Percentiles rank a stretch among this genome's conserved stretches.
These are phyloP conservation scores for Jacana jacana DNA, from an alignment of 2,113 vertebrate genomes.

Conservation along the genomic window DNA sequence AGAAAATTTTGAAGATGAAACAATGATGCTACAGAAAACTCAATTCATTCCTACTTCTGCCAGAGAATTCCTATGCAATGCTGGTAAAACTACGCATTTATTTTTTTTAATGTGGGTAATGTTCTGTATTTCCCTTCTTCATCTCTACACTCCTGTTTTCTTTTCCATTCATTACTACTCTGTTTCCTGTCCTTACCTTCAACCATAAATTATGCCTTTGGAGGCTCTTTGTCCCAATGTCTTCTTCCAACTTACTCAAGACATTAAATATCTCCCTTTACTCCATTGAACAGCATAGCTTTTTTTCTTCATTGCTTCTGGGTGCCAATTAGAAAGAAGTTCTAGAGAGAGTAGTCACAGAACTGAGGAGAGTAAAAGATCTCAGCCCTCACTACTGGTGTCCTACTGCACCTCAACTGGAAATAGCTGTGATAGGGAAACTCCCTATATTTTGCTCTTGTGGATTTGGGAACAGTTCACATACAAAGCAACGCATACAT, in stretches of 20 bases:
- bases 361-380: not conserved
- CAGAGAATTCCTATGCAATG: not conserved
- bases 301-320: not conserved
- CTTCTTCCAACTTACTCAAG: not conserved
- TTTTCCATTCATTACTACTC: not conserved
- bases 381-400: not conserved
- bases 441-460: not conserved
- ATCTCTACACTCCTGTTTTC: not conserved
- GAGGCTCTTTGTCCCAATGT: not conserved
- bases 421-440: not conserved
- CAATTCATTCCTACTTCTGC: not conserved
- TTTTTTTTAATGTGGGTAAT: not conserved
- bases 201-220: not conserved
- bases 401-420: not conserved
- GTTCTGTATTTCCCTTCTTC: not conserved
- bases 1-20: not conserved
- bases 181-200: not conserved
- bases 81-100: fast-evolving
- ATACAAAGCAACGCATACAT: fast-evolving
- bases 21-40: not conserved
- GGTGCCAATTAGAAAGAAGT: not conserved
- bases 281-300: not conserved
- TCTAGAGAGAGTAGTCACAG: not conserved
- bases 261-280: not conserved
- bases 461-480: not conserved